Base-by-base conservation (phyloP, 2,113 vertebrate species). In the Plotosus lineatus region DNA sequence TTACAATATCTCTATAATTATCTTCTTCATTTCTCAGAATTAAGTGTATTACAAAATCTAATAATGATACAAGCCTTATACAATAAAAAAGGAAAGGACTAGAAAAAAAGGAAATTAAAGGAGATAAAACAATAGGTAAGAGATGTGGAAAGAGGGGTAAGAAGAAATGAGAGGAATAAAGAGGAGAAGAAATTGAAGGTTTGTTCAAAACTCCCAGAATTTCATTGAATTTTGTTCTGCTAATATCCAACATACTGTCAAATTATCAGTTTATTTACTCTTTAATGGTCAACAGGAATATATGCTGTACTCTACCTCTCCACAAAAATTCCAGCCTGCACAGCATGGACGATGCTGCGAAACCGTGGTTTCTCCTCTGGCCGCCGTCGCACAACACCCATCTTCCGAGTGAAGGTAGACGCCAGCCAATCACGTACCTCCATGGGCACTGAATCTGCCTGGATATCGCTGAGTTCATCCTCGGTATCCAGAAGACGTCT, bases 281-380 rank as follows among this genome's bases (percentile, higher is more conserved):
- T 31, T 31, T 10, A 9, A 60, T 14, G 3, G 14, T 31, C 26
- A 31, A 21, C 42, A 23, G 33, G 8, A 38, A 23, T 21, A 40
- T 23, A 42, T 3, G 15, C 65, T 44, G 65, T 4, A 21, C 10
- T 68, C 38, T 89, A 96, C 95, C 95, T 94, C 89, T 97, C 95
- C 44, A 99, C 98, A 91, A 99, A 99, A 90, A 99, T 99, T 28
- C 98, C 98, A 77, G 98, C 98, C 85, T 99, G 98, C 60, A 99
- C 98, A 36, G 96, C 98, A 0, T 99, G 97, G 7, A 99, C 98
- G 42, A 99, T 99, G 91, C 96, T 98, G 78, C 97, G 93, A 90
- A 99, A 99, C 90, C 95, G 95, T 2, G 98, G 98, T 82, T 99
- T 99, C 89, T 99, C 98, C 85, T 98, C 98, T 0, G 95, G 94